These are phyloP conservation scores for Corythaixoides concolor DNA, from an alignment of 2,113 vertebrate species.

Conservation along the genomic window DNA sequence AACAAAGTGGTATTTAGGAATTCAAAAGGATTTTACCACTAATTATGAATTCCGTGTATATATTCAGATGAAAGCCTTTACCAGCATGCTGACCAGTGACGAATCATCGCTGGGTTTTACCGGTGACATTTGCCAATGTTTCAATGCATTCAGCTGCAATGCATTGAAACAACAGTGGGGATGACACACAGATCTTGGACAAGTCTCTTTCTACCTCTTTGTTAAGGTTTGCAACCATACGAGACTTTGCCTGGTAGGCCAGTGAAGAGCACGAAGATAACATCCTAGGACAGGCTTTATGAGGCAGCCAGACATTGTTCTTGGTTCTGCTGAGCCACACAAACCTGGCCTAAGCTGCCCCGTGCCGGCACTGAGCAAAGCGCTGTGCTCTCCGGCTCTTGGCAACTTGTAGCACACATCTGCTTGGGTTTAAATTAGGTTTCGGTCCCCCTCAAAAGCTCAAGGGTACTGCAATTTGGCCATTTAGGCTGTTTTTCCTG, in stretches of 20 bases:
- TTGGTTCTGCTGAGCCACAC: not conserved
- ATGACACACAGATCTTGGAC: not conserved
- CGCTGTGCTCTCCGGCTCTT: rapidly evolving
- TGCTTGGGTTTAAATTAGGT: not conserved
- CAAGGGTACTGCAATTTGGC: not conserved
- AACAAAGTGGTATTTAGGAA: not conserved
- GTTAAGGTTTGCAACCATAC: not conserved
- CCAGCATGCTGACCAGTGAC: rapidly evolving
- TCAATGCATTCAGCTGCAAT: not conserved
- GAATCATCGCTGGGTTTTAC: not conserved
- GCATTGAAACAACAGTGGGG: not conserved
- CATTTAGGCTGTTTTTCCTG: not conserved
- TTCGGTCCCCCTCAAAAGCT: not conserved
- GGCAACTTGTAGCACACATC: not conserved
- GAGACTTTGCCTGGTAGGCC: not conserved
- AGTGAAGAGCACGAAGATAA: not conserved
- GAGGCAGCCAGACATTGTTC: not conserved
- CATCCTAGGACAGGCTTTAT: not conserved
- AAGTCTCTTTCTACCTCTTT: not conserved
- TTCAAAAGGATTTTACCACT: not conserved
- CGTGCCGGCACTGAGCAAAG: rapidly evolving
- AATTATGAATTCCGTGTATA: rapidly evolving
- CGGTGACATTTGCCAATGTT: rapidly evolving
- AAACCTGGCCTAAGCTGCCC: not conserved
- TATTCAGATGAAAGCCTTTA: not conserved